Conservation (phyloP, 2,113 vertebrate genomes). For the Microcebus tavaratra region DNA sequence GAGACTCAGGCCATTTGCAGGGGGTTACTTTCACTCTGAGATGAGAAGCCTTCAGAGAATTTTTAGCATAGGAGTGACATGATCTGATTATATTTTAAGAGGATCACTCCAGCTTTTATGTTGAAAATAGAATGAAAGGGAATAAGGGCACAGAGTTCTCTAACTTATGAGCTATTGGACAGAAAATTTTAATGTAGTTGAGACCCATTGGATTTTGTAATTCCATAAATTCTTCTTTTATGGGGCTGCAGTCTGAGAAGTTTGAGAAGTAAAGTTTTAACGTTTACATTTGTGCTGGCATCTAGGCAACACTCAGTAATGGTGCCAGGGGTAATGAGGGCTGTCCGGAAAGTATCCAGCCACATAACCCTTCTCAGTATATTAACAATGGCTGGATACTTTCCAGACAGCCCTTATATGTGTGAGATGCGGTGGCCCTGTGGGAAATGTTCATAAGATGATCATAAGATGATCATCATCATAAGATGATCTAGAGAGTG, state of each 20-base stretch:
- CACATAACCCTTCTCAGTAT: no score
- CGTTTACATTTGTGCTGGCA: background rate
- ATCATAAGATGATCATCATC: no score
- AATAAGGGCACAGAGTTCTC: background rate
- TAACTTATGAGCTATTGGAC: slow-evolving; percentile 46
- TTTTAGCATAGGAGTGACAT: background rate
- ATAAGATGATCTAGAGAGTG: background rate
- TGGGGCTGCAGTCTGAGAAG: background rate
- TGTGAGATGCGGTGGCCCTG: background rate
- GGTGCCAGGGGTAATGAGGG: background rate
- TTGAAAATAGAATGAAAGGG: slow-evolving; percentile 44
- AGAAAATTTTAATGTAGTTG: background rate
- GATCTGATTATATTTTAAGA: slow-evolving; percentile 21
- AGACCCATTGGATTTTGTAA: slow-evolving; percentile 33
- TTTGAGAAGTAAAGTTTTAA: slow-evolving; percentile 27
- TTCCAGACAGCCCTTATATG: no score
- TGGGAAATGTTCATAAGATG: background rate
- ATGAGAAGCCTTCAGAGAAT: background rate
- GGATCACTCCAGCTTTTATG: slow-evolving; percentile 14
- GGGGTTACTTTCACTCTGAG: background rate
- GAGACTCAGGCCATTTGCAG: background rate
- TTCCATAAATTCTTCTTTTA: slow-evolving; percentile 49
- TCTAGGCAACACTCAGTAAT: background rate
- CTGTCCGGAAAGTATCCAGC: no score
- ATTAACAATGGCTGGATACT: no score